These are phyloP conservation scores for Sturnira hondurensis DNA, from an alignment of 2,113 vertebrate genomes.

Conservation along the genomic window DNA sequence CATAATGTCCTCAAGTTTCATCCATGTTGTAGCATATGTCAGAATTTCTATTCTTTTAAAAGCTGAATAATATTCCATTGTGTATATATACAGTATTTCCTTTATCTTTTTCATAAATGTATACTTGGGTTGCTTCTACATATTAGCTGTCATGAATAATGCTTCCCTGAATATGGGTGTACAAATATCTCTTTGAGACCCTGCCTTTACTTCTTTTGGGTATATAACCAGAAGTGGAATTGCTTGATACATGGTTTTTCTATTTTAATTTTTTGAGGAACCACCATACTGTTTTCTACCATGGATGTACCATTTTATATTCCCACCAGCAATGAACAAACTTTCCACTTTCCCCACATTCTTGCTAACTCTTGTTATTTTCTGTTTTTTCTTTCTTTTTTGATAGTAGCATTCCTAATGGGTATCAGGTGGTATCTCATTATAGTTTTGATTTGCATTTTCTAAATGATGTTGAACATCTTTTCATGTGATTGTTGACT, in stretches of 20 bases:
- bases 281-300: neutral
- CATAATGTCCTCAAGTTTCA: neutral
- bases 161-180: neutral
- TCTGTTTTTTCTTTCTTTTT: neutral
- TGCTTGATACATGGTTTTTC: neutral
- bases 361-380: neutral
- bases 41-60: neutral
- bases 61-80: neutral
- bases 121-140: neutral
- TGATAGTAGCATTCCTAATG: neutral
- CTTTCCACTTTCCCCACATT: neutral
- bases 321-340: neutral
- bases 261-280: neutral
- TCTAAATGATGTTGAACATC: neutral
- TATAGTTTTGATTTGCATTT: neutral
- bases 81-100: neutral
- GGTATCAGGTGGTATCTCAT: neutral
- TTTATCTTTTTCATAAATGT: neutral
- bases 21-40: neutral
- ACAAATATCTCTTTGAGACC: neutral
- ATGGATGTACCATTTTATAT: neutral
- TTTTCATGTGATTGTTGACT: neutral
- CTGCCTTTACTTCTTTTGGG: neutral
- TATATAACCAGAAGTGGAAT: neutral
- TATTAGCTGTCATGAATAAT: neutral